phyloP scores from a whole-genome alignment of 2,113 vertebrate species.

The Raphicerus campestris region DNA sequence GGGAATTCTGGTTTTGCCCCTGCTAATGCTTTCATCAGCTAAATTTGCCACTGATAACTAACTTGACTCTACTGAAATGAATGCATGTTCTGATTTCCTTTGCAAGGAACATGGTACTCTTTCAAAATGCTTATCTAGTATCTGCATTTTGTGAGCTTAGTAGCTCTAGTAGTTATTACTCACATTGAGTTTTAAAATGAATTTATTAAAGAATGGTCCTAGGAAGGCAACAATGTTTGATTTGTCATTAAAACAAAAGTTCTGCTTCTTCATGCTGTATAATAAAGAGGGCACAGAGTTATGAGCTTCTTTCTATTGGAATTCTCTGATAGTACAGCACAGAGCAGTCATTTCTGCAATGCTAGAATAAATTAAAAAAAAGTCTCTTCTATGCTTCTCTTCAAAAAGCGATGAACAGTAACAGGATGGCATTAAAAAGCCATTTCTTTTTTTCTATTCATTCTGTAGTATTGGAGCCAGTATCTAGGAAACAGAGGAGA shows the following conservation, averaged over 20 bases:
- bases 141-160: not conserved
- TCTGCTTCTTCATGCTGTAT: slow-evolving; percentile 75
- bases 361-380: slow-evolving; percentile 88
- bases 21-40: not conserved
- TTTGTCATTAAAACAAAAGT: slow-evolving; percentile 66
- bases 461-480: slow-evolving; percentile 89
- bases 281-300: slow-evolving; percentile 66
- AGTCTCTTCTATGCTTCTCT: slow-evolving; percentile 83
- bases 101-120: not conserved
- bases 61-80: not conserved
- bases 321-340: slow-evolving; percentile 59
- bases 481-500: slow-evolving; percentile 83
- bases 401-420: slow-evolving; percentile 76
- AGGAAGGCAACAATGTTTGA: slow-evolving; percentile 75
- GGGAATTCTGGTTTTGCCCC: not conserved
- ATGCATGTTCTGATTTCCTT: not conserved
- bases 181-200: slow-evolving; percentile 83
- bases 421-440: slow-evolving; percentile 71
- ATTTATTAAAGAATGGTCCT: slow-evolving; percentile 89
- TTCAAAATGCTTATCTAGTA: not conserved
- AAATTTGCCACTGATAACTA: not conserved
- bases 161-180: slow-evolving; percentile 2
- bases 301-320: slow-evolving; percentile 50
- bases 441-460: slow-evolving; percentile 71
- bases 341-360: slow-evolving; percentile 67